Evolutionary conservation across 2,113 vertebrate species (phyloP), one percentile per base, ranked within the genome.

Genomic region (Uria lomvia): DNA sequence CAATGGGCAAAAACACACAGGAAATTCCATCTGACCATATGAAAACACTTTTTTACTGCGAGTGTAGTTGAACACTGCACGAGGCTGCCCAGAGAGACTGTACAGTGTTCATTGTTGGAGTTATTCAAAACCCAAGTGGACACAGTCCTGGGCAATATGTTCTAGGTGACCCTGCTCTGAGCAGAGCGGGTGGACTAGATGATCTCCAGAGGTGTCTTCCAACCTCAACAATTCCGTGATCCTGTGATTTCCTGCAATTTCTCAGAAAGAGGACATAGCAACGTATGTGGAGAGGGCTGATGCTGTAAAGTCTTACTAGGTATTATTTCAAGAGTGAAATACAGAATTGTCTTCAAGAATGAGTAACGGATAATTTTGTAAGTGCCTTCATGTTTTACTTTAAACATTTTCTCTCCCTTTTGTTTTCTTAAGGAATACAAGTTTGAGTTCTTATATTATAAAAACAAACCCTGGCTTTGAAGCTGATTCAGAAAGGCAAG

Each of bases 1-100:
- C 79, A 95, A 65, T 36, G 30, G 84, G 90, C 79, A 95, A 34
- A 94, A 83, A 89, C 65, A 94, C n/a, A 89, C 47, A 89, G 85
- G 68, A 93, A 90, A 80, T 89, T 84, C 68, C 45, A 86, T 68
- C 72, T 60, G 52, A 92, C 58, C 59, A 40, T 24, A 95, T 89
- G 43, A 88, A 76, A 80, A 92, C 8, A 76, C 8, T 40, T 74
- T 85, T 74, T 75, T 78, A 72, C 62, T 72, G 40, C n/a, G 22
- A 82, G 17, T 9, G 10, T 75, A 16, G 32, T 9, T 66, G 58
- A 89, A 80, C 27, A 79, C 50, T 63, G 47, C 11, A 91, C 71
- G 30, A 84, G 8, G 42, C 29, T 77, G 40, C 21, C 49, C 42
- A 70, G 16, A 52, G 19, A 76, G 11, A 22, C 2, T 32, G 18